Base-by-base conservation (phyloP, 2,888 invertebrate species). In the Nomada flava region DNA sequence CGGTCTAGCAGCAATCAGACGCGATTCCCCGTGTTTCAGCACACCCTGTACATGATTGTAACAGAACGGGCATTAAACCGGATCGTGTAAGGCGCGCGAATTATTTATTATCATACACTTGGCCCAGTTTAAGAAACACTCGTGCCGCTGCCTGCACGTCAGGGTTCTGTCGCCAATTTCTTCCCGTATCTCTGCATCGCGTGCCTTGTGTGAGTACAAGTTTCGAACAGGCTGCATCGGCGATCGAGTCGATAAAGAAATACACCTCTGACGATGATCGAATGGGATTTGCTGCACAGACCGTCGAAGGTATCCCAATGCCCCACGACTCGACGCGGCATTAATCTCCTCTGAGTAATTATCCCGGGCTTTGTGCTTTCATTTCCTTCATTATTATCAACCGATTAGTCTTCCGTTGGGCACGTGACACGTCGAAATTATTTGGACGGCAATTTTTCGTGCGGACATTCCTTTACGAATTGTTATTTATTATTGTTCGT, bases 91-190 rank as follows among this genome's bases (percentile, higher is more conserved):
- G 76, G 65, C 76, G 73, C 78, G 82, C 82, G 86, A 88, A 89
- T 90, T 90, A 90, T 89, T 89, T 90, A 90, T 90, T 87, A 85
- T 88, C 86, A 80, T 86, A 84, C 83, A 88, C 86, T 90, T 90
- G 90, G 86, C 90, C 89, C 87, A 90, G 88, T 90, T 90, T 85
- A 64, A 84, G 71, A 11, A 55, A 47, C 57, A 47, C 70, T 50
- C 52, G 53, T 11, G 65, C 11, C 60, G 60, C 63, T 72, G 65
- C 60, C 29, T 50, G 70, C 57, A n/a, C 44, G 65, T 55, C 23
- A 67, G 68, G 60, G 42, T 73, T 82, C 70, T 64, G 57, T 42
- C 57, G 67, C 64, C 79, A 82, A 86, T 86, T 83, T 83, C 55
- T 76, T 69, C 71, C 68, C n/a, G 76, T 68, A 79, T 74, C 44